Conservation (phyloP, 1,140 invertebrate species). For the Cotesia glomerata region DNA sequence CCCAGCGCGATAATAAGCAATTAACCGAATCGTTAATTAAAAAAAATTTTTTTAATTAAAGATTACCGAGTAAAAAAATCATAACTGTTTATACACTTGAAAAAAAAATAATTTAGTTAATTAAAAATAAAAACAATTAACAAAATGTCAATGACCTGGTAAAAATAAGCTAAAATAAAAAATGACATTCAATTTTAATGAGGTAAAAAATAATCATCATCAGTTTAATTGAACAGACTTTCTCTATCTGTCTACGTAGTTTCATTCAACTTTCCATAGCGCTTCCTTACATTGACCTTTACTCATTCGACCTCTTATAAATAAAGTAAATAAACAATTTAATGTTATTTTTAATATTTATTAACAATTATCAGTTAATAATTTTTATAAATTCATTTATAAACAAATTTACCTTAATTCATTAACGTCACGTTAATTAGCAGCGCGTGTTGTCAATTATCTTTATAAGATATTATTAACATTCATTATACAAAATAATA, state of each 20-base stretch:
- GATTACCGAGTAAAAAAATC: neutral
- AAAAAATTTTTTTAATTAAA: neutral
- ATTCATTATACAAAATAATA: too few relatives aligned
- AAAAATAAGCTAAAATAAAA: neutral
- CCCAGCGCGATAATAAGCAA: too few relatives aligned
- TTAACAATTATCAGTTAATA: neutral
- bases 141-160: slow-evolving; percentile 18
- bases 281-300: slow-evolving; percentile 11
- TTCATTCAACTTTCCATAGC: slow-evolving; percentile 10
- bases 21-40: too few relatives aligned
- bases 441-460: too few relatives aligned
- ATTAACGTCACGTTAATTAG: too few relatives aligned
- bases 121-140: slow-evolving; percentile 17
- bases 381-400: too few relatives aligned
- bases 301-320: neutral
- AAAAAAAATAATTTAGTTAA: neutral
- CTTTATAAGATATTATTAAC: too few relatives aligned
- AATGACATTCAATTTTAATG: slow-evolving; percentile 1
- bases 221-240: neutral
- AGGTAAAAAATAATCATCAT: slow-evolving; percentile 1
- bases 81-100: neutral
- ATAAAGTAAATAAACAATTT: neutral
- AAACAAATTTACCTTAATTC: too few relatives aligned
- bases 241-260: slow-evolving; percentile 19
- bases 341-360: neutral